phyloP scores from a whole-genome alignment of 2,797 vertebrate species.

The Siniperca obscura region DNA sequence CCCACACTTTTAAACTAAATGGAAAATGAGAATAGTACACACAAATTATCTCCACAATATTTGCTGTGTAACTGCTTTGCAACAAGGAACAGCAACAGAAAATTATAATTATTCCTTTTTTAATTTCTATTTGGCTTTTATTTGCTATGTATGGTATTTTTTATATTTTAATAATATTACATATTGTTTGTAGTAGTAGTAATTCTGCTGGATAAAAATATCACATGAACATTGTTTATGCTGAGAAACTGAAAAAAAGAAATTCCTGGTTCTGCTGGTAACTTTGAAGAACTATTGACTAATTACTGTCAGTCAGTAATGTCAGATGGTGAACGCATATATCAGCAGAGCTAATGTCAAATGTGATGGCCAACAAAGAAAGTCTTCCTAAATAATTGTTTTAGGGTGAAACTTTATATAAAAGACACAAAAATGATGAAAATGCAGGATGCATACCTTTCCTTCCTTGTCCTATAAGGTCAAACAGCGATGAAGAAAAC shows the following conservation, averaged over 20 bases:
- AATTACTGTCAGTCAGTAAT: conserved; percentile 1
- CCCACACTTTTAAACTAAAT: background rate
- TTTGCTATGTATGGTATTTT: too few species aligned
- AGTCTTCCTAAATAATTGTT: background rate
- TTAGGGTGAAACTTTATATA: background rate
- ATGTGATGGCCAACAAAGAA: background rate
- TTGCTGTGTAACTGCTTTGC: background rate
- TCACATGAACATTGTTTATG: background rate
- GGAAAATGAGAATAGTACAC: background rate
- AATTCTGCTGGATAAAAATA: background rate
- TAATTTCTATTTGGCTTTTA: too few species aligned
- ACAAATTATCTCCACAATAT: background rate
- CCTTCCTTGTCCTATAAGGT: conserved; percentile 82
- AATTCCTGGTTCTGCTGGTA: background rate
- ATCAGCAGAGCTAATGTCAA: background rate
- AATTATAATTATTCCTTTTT: background rate
- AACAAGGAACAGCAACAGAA: background rate
- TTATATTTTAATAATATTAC: background rate
- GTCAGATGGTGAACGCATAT: background rate
- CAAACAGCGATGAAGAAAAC: conserved; percentile 59
- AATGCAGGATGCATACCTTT: conserved; percentile 76
- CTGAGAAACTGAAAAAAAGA: background rate
- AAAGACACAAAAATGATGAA: conserved; percentile 10
- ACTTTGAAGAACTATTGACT: background rate
- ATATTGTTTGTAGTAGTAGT: background rate